A percentile compares a stretch with the other conserved stretches of the same genome.
Evolutionary conservation across 2,888 invertebrate genomes (phyloP).

Genomic region (Sarcophaga subvicina): DNA sequence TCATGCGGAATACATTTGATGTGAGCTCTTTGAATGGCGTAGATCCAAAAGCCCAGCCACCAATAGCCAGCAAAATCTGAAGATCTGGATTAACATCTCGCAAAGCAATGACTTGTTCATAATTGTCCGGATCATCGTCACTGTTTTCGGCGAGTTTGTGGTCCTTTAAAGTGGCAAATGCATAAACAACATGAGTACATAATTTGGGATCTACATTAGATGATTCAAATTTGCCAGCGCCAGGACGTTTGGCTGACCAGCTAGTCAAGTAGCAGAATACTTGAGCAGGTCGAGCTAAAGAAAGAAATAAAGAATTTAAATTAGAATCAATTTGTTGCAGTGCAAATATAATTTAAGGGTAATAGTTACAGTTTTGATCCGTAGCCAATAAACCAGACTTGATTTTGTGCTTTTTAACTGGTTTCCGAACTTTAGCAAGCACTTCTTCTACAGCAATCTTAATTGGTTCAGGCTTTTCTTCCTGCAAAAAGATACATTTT

Average conservation of each 20-base stretch:
- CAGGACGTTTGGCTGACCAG: conserved; percentile 96
- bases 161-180: conserved; percentile 95
- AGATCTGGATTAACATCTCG: conserved; percentile 94
- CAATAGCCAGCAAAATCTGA: conserved; percentile 93
- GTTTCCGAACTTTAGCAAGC: conserved; percentile 87
- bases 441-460: conserved; percentile 90
- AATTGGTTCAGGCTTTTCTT: conserved; percentile 89
- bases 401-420: conserved; percentile 83
- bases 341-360: not conserved
- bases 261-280: conserved; percentile 98
- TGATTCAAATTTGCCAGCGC: conserved; percentile 93
- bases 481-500: conserved; percentile 82
- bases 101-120: conserved; percentile 91
- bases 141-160: conserved; percentile 90
- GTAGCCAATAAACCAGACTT: conserved; percentile 82
- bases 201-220: conserved; percentile 93
- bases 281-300: conserved; percentile 90
- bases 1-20: conserved; percentile 95
- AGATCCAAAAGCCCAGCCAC: conserved; percentile 98
- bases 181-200: conserved; percentile 97
- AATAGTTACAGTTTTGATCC: conserved; percentile 86
- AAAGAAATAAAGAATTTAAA: conserved; percentile 29
- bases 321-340: too few relatives aligned
- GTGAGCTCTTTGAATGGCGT: conserved; percentile 96
- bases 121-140: conserved; percentile 93